phyloP scores from a whole-genome alignment of 2,888 invertebrate species.

The Plusia festucae region DNA sequence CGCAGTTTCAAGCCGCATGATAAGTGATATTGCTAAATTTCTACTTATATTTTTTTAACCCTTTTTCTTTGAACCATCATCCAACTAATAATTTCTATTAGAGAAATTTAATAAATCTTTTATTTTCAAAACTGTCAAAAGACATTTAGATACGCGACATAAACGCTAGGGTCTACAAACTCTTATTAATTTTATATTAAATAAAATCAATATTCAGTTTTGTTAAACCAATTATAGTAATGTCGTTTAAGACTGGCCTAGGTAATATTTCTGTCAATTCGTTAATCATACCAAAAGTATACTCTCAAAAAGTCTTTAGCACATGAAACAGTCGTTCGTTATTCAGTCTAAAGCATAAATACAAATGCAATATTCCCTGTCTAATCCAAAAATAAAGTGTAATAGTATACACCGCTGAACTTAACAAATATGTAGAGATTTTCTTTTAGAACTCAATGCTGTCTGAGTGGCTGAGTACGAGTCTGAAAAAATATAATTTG shows the following conservation, averaged over 20 bases:
- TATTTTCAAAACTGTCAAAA: slow-evolving; percentile 22
- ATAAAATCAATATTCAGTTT: slow-evolving; percentile 14
- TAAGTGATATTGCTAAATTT: slow-evolving; percentile 22
- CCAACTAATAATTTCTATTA: slow-evolving; percentile 12
- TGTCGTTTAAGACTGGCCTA: slow-evolving; percentile 40
- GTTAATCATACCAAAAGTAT: slow-evolving; percentile 57
- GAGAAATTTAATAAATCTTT: slow-evolving; percentile 9
- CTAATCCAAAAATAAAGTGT: slow-evolving; percentile 50
- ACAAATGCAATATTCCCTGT: slow-evolving; percentile 79
- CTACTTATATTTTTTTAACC: neutral
- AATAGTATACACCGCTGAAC: slow-evolving; percentile 38
- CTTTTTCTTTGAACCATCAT: neutral
- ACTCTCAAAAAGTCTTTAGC: slow-evolving; percentile 78
- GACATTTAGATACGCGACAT: slow-evolving; percentile 13
- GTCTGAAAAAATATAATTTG: too few species aligned
- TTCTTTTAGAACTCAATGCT: too few species aligned
- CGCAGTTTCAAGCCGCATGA: slow-evolving; percentile 19
- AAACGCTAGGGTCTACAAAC: slow-evolving; percentile 8
- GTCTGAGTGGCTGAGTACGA: too few species aligned
- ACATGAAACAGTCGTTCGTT: slow-evolving; percentile 76
- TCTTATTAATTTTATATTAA: neutral
- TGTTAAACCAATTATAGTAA: slow-evolving; percentile 22
- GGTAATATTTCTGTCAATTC: slow-evolving; percentile 35
- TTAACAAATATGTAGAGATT: slow-evolving; percentile 1
- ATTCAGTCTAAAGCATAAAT: slow-evolving; percentile 78